Conservation (phyloP, 2,888 invertebrate genomes). For the Nebria salina region DNA sequence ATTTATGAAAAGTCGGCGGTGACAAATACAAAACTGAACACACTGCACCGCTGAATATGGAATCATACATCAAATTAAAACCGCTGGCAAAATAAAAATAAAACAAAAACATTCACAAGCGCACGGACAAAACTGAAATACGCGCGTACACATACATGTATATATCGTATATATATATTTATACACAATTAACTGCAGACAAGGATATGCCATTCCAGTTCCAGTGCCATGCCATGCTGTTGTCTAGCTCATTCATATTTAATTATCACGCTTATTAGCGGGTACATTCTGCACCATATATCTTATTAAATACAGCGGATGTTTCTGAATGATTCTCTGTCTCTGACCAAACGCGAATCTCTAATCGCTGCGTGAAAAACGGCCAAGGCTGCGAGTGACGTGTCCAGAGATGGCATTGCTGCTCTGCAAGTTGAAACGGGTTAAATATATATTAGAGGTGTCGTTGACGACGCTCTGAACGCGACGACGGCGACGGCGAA, state of each 20-base stretch:
- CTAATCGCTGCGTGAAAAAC: slow-evolving; percentile 1
- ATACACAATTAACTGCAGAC: slow-evolving; percentile 45
- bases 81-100: slow-evolving; percentile 14
- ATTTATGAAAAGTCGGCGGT: slow-evolving; percentile 43
- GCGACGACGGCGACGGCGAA: slow-evolving; percentile 4
- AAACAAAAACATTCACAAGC: slow-evolving; percentile 18
- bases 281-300: slow-evolving; percentile 7
- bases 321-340: slow-evolving; percentile 12
- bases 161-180: slow-evolving; percentile 32
- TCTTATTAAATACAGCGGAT: slow-evolving; percentile 16
- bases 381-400: slow-evolving; percentile 2
- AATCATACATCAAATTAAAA: slow-evolving; percentile 46
- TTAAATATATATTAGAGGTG: slow-evolving; percentile 10
- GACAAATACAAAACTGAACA: slow-evolving; percentile 45
- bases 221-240: slow-evolving; percentile 2
- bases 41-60: slow-evolving; percentile 33
- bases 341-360: slow-evolving; percentile 10
- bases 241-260: slow-evolving; percentile 41
- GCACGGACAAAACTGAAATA: slow-evolving; percentile 38
- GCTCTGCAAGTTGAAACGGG: background rate
- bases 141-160: background rate
- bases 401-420: background rate
- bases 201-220: slow-evolving; percentile 40
- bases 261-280: slow-evolving; percentile 38
- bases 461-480: slow-evolving; percentile 5